Evolutionary conservation across 2,113 vertebrate genomes (phyloP).

Genomic region (Chroicocephalus ridibundus): DNA sequence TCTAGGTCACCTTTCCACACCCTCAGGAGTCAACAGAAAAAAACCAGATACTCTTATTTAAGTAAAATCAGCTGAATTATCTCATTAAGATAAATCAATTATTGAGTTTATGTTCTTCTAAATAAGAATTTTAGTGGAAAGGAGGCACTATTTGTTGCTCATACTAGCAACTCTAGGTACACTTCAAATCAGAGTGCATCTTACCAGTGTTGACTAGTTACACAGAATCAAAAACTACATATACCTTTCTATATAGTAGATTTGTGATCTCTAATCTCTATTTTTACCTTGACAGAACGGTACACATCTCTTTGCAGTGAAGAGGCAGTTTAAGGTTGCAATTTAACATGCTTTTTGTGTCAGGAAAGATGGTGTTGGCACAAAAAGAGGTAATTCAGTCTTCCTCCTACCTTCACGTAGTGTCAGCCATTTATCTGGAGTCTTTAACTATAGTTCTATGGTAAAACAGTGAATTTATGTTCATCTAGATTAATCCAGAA

Average conservation of each 20-base stretch:
- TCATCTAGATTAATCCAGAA: neutral
- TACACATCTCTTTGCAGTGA: neutral
- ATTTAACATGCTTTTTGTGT: neutral
- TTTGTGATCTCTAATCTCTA: neutral
- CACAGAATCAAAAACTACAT: neutral
- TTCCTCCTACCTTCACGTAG: neutral
- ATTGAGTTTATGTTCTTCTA: neutral
- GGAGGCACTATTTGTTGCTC: neutral
- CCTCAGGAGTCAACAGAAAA: neutral
- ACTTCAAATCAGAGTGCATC: neutral
- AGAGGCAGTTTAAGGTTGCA: neutral
- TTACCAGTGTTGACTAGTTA: neutral
- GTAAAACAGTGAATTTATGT: neutral
- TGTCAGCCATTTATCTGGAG: neutral
- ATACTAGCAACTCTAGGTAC: neutral
- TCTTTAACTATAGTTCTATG: neutral
- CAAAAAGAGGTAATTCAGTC: neutral
- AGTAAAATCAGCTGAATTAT: neutral
- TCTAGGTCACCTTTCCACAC: neutral
- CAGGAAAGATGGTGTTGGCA: neutral
- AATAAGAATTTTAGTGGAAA: neutral
- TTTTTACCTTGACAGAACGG: neutral
- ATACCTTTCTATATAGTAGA: neutral
- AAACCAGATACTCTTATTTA: neutral
- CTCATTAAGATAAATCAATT: neutral